phyloP scores from a whole-genome alignment of 2,113 vertebrate species.

The Papio anubis region DNA sequence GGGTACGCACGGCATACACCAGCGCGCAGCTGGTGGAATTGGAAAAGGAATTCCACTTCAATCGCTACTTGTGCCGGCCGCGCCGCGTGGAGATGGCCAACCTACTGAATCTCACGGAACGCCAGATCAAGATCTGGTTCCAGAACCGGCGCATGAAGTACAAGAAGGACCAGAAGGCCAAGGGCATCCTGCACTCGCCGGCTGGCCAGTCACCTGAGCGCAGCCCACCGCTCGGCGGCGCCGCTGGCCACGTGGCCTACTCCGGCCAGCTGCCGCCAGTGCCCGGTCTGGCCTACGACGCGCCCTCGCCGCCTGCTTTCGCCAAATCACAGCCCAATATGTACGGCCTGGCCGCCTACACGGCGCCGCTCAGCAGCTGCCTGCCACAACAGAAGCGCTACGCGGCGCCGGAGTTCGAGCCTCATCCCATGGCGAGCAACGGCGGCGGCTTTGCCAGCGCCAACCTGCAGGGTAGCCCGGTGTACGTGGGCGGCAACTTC shows the following conservation, averaged over 20 bases:
- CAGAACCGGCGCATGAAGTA: constrained; percentile 99
- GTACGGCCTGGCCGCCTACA: constrained; percentile 99
- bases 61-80: constrained; percentile 97
- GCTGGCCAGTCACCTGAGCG: constrained; percentile 97
- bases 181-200: constrained; percentile 98
- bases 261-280: constrained; percentile 94
- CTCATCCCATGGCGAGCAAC: constrained; percentile 96
- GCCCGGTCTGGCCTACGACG: constrained; percentile 94
- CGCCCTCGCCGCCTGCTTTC: constrained; percentile 96
- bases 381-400: constrained; percentile 98
- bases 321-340: constrained; percentile 98
- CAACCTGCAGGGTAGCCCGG: constrained; percentile 98
- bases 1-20: constrained; percentile 97
- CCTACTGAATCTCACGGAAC: constrained; percentile 97
- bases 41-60: constrained; percentile 99
- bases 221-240: constrained; percentile 94
- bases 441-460: constrained; percentile 94
- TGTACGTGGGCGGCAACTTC: constrained; percentile 99
- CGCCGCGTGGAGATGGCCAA: constrained; percentile 99
- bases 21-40: constrained; percentile 98
- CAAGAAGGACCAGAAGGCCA: constrained; percentile 99
- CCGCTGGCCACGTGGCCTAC: constrained; percentile 94
- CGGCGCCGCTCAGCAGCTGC: constrained; percentile 96
- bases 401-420: constrained; percentile 96
- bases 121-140: constrained; percentile 99